Base-by-base conservation (phyloP, 2,888 invertebrate species). In the Tetranychus truncatus region DNA sequence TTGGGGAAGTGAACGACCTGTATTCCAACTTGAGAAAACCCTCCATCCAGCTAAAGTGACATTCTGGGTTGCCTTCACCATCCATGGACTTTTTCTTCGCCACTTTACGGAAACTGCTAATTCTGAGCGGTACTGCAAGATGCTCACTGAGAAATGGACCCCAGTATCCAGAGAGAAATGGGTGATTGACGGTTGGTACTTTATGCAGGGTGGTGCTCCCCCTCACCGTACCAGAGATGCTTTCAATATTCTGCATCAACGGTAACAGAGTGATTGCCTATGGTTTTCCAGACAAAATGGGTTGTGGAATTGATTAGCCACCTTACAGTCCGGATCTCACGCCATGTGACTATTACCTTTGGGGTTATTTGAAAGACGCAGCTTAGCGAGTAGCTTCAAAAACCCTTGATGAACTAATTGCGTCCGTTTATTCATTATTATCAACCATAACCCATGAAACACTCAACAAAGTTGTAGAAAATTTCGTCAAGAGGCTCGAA, bases 81-180 rank as follows among this genome's bases (percentile, higher is more conserved):
- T 45, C 65, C 55, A 71, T 11, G 73, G 76, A 34, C 71, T 76
- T 34, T 76, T 74, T 24, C 76, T 67, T 5, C 34, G 45, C n/a
- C 66, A 72, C 45, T 75, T 76, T 15, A 45, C 71, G 5, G 75
- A 75, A 15, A 76, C 66, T 24, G 71, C 75, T 20, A 76, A 66
- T 15, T 45, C 71, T 15, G 65, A 18, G 8, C 55, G 71, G 8
- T 76, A 76, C 66, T 9, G 24, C 1, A 6, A 21, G 18, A 66
- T 76, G 65, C 65, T 65, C 65, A 15, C 8, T 11, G 15, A 65
- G 8, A 15, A 65, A 11, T 65, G 8, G 9, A 65, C 15, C 65
- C 15, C 65, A 11, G 9, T 11, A 65, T 8, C 65, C 15, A 8
- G 15, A 15, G 15, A 15, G 15, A 65, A 65, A 15, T 11, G 65